These are phyloP conservation scores for Hirtodrosophila duncani DNA, from an alignment of 2,888 invertebrate species.

Conservation along the genomic window DNA sequence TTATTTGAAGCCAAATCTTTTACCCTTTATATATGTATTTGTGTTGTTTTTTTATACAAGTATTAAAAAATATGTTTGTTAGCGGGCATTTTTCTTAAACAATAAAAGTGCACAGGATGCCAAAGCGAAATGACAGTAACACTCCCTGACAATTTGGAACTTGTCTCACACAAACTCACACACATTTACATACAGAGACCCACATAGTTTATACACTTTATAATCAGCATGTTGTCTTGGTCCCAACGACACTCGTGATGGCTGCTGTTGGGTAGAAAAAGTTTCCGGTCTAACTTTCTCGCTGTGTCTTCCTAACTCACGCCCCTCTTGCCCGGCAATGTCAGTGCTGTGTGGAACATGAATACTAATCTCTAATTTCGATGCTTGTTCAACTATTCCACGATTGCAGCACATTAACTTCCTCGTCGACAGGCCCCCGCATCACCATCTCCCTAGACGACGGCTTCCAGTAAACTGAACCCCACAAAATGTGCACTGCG, in stretches of 20 bases:
- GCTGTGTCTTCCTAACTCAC: no score
- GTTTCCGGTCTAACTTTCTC: slow-evolving; percentile 47
- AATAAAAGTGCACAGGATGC: no score
- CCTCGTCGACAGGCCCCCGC: slow-evolving; percentile 16
- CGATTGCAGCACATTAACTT: slow-evolving; percentile 61
- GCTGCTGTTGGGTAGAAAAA: slow-evolving; percentile 35
- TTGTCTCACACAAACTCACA: slow-evolving; percentile 34
- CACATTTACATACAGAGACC: slow-evolving; percentile 3
- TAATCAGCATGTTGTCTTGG: slow-evolving; percentile 53
- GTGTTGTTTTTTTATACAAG: no score
- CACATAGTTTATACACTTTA: slow-evolving; percentile 38
- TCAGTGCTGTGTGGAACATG: slow-evolving; percentile 76
- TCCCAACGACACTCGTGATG: no score
- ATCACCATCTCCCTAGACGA: slow-evolving; percentile 9
- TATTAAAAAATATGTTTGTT: no score
- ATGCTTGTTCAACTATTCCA: no score
- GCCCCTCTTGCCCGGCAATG: slow-evolving; percentile 73
- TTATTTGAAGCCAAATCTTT: no score
- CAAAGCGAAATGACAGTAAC: slow-evolving; percentile 47
- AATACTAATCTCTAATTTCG: slow-evolving; percentile 77
- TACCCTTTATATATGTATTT: no score
- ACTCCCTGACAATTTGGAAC: slow-evolving; percentile 47
- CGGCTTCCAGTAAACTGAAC: slow-evolving; percentile 51
- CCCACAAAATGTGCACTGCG: slow-evolving; percentile 54
- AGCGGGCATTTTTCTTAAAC: no score